Evolutionary conservation across 2,113 vertebrate genomes (phyloP).

Genomic region (Pachycephala philippinensis): DNA sequence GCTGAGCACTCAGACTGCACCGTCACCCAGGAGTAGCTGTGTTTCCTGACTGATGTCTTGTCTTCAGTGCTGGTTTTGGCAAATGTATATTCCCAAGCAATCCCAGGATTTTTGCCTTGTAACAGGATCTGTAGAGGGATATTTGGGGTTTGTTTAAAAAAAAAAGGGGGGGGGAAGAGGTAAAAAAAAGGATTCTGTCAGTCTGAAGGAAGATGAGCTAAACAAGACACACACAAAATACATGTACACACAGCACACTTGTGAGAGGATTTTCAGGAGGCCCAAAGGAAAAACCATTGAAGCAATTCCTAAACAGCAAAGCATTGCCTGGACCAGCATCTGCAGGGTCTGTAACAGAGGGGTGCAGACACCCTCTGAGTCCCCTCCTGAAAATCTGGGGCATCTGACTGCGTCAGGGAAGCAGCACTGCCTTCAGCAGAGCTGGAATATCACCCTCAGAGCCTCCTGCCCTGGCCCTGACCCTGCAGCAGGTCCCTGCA

Average conservation of each 20-base stretch:
- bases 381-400: not conserved
- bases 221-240: not conserved
- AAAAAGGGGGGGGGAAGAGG: not conserved
- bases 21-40: conserved; percentile 83
- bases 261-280: not conserved
- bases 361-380: not conserved
- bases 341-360: not conserved
- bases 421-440: not conserved
- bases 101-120: conserved; percentile 93
- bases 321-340: not conserved
- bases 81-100: conserved; percentile 91
- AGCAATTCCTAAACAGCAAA: not conserved
- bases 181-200: not conserved
- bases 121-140: conserved; percentile 80
- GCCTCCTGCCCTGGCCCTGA: not conserved
- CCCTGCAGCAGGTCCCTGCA: fast-evolving
- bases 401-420: not conserved
- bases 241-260: not conserved
- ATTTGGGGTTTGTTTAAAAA: not conserved
- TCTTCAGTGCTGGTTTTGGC: conserved; percentile 71
- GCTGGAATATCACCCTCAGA: not conserved
- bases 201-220: not conserved
- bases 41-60: conserved; percentile 69
- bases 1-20: conserved; percentile 87
- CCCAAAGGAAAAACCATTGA: not conserved